Evolutionary conservation across 2,113 vertebrate species (phyloP), one percentile per base, ranked within the genome.

Genomic region (Chaetorhynchus papuensis): DNA sequence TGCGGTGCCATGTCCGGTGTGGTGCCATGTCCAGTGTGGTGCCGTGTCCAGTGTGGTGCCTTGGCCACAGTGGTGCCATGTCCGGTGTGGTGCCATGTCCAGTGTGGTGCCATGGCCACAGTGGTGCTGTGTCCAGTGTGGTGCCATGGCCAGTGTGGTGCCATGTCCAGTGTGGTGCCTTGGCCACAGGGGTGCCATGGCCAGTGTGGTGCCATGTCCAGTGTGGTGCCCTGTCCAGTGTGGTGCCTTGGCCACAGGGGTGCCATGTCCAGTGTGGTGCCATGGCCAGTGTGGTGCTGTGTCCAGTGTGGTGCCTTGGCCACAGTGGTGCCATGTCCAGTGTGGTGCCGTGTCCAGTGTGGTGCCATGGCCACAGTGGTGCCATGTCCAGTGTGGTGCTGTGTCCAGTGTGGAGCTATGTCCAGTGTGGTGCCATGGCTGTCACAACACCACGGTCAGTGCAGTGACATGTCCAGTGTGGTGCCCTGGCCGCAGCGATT

Each of bases 1-100:
- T 4, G 47, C 0, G 6, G 31, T 27, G 31, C 7, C 11, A 0
- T 22, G 28, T 7, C 76, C 8, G 2, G 28, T 6, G 47, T 1
- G 33, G 22, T 15, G 39, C 27, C 10, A 1, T 30, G 24, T 3
- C 50, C 13, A 2, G 17, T 18, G 30, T 13, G 31, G 42, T 27
- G 59, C 5, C 11, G 1, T 28, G 35, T 2, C 24, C 16, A 1
- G 11, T 26, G 44, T 2, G 6, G 44, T 66, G 44, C 27, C 26
- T 28, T 61, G 37, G 7, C 59, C 9, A 7, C 10, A 6, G 15
- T 27, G 57, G 15, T 37, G 57, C 28, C 3, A 1, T 11, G 27
- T 3, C 60, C 19, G 1, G 18, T 14, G 60, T 1, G 2, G 18
- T 41, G 60, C 16, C 6, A 1, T 42, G 61, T 3, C 27, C 28